Evolutionary conservation across 1,140 invertebrate genomes (phyloP).

Genomic region (Laodelphax striatellus): DNA sequence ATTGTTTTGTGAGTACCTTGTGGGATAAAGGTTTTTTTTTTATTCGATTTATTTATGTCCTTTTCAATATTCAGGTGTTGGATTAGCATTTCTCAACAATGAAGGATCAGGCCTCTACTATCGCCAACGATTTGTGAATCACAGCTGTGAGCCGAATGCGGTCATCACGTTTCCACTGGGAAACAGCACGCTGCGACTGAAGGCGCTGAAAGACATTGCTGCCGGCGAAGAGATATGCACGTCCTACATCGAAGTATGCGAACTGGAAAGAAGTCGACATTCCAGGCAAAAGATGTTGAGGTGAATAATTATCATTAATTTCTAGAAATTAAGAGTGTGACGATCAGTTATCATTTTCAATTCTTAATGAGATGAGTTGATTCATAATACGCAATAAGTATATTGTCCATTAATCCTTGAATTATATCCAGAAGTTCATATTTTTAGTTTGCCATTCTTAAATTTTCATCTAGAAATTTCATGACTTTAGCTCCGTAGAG

Average conservation of each 20-base stretch:
- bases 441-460: too few relatives aligned
- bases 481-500: too few relatives aligned
- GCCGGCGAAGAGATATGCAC: conserved; percentile 83
- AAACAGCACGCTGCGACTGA: conserved; percentile 65
- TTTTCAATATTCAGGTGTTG: conserved; percentile 65
- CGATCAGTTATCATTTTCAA: too few relatives aligned
- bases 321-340: too few relatives aligned
- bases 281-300: conserved; percentile 63
- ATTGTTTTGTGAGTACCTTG: too few relatives aligned
- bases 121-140: conserved; percentile 79
- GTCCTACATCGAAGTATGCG: conserved; percentile 82
- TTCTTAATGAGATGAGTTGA: too few relatives aligned
- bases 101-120: conserved; percentile 85
- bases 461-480: too few relatives aligned
- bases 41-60: conserved; percentile 1
- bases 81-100: conserved; percentile 80
- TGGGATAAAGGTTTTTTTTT: neutral
- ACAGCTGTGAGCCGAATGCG: conserved; percentile 86
- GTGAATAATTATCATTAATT: conserved; percentile 28
- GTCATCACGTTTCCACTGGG: conserved; percentile 74
- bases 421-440: too few relatives aligned
- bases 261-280: conserved; percentile 64
- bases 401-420: too few relatives aligned
- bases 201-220: conserved; percentile 60
- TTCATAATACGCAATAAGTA: too few relatives aligned